Evolutionary conservation across 2,113 vertebrate genomes (phyloP).

Genomic region (sheep (Ovis aries)): ARS-UI_Ramb_v3.0 NC_056056.1:2755501-2756000

Average conservation of each 20-base stretch:
- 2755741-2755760: background rate
- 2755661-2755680: background rate
- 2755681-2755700: background rate
- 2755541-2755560: background rate
- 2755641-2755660: background rate
- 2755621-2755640: background rate
- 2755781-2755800: background rate
- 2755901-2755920: background rate
- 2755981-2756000: background rate
- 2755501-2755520: background rate
- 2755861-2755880: background rate
- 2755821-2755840: background rate
- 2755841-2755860: rapidly evolving
- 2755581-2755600: background rate
- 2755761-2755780: background rate
- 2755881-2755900: background rate
- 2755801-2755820: background rate
- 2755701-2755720: background rate
- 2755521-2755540: no score
- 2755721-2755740: background rate
- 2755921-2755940: background rate
- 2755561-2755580: background rate
- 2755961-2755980: background rate
- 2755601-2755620: background rate
- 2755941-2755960: background rate